Evolutionary conservation across 1,140 invertebrate genomes (phyloP).

Genomic region (Lepidurus packardi): DNA sequence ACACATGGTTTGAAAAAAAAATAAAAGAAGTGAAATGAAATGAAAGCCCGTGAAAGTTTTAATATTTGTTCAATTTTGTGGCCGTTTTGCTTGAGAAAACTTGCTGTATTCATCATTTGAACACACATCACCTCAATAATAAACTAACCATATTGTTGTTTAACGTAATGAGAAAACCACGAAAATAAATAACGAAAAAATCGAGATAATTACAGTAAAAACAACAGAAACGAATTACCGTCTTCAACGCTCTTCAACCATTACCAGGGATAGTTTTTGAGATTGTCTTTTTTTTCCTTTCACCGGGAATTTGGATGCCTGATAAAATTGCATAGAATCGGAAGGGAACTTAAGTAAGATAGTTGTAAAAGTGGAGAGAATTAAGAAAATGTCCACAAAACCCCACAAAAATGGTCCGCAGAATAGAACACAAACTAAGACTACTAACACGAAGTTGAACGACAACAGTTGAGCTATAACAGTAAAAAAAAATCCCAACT

Average conservation of each 20-base stretch:
- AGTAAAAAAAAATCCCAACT: no score
- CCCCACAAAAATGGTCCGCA: no score
- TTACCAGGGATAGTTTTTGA: neutral
- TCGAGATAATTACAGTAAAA: neutral
- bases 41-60: no score
- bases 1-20: no score
- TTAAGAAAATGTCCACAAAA: no score
- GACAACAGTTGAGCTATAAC: no score
- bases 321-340: neutral
- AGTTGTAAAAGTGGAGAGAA: neutral
- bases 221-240: neutral
- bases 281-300: conserved; percentile 1
- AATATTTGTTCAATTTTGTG: no score
- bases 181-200: conserved; percentile 1
- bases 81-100: neutral
- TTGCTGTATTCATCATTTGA: neutral
- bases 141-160: neutral
- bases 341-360: neutral
- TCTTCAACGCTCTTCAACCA: neutral
- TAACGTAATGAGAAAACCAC: neutral
- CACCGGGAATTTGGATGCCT: neutral
- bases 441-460: no score
- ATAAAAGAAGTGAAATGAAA: no score
- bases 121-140: neutral
- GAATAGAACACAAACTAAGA: no score